phyloP scores from a whole-genome alignment of 2,113 vertebrate species.

The Stegostoma tigrinum region DNA sequence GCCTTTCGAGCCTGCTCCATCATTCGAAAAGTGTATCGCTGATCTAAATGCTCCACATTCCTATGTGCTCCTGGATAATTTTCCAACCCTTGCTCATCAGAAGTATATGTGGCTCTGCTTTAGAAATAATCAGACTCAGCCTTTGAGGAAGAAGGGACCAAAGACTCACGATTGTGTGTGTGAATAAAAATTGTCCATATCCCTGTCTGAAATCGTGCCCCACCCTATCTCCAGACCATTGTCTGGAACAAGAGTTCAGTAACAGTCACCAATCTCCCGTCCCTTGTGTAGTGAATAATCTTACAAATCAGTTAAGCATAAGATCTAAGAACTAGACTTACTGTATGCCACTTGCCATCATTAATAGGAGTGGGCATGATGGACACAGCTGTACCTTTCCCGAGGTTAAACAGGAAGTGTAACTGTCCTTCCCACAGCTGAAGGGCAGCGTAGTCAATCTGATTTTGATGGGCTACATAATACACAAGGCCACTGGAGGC shows the following conservation, averaged over 20 bases:
- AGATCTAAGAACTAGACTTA: constrained; percentile 47
- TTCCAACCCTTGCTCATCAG: too few species aligned
- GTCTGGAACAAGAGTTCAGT: background rate
- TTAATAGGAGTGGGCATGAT: constrained; percentile 59
- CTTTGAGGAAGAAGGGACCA: too few species aligned
- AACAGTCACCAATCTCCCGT: background rate
- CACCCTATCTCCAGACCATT: background rate
- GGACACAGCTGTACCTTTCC: constrained; percentile 68
- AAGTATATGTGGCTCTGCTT: too few species aligned
- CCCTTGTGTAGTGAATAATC: background rate
- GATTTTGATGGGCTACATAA: constrained; percentile 74
- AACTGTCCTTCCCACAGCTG: constrained; percentile 65
- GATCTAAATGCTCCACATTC: too few species aligned
- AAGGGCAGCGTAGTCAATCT: constrained; percentile 72
- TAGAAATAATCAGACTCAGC: too few species aligned
- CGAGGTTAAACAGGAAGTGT: constrained; percentile 75
- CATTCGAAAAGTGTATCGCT: too few species aligned
- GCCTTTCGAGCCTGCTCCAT: too few species aligned
- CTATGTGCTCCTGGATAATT: too few species aligned
- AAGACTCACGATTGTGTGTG: too few species aligned
- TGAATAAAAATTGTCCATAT: too few species aligned
- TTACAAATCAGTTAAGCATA: background rate
- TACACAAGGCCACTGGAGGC: constrained; percentile 70
- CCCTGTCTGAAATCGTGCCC: too few species aligned
- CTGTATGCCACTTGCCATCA: constrained; percentile 82